Evolutionary conservation across 1,140 invertebrate species (phyloP).

Genomic region (Drosophila rufa): DNA sequence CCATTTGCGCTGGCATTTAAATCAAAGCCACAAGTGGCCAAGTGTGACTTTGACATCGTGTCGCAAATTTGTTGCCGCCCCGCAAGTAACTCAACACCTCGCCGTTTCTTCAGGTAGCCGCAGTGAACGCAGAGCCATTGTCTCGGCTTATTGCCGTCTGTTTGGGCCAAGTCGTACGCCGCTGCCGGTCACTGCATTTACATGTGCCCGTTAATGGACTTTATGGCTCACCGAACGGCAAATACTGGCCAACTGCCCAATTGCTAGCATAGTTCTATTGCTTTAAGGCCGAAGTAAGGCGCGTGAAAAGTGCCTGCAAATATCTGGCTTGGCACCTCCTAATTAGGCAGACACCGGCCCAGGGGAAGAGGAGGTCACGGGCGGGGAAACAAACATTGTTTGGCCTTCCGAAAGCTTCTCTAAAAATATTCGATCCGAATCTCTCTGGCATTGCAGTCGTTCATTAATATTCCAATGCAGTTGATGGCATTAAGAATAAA

Average conservation of each 20-base stretch:
- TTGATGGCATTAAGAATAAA: conserved; percentile 27
- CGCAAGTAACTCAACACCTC: conserved; percentile 51
- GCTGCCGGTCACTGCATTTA: conserved; percentile 66
- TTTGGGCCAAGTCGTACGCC: conserved; percentile 26
- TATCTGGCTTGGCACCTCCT: conserved; percentile 14
- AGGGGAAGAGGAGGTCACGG: conserved; percentile 9
- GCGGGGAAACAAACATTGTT: not conserved
- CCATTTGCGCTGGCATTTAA: conserved; percentile 36
- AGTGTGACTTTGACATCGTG: conserved; percentile 70
- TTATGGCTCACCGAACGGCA: conserved; percentile 55
- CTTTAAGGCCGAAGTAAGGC: conserved; percentile 21
- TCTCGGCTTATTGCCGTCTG: conserved; percentile 19
- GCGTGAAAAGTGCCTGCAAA: conserved; percentile 17
- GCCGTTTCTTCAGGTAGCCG: conserved; percentile 24
- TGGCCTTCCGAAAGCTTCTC: conserved; percentile 13
- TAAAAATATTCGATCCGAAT: conserved; percentile 8
- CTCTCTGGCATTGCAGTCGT: not conserved
- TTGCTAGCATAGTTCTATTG: conserved; percentile 38
- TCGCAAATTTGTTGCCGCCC: conserved; percentile 66
- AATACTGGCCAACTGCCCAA: conserved; percentile 9
- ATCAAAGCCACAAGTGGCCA: conserved; percentile 42
- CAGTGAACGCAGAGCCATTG: conserved; percentile 49
- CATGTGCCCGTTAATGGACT: conserved; percentile 70
- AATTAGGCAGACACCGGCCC: conserved; percentile 11
- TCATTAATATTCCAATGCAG: conserved; percentile 18